Evolutionary conservation across 2,888 invertebrate genomes (phyloP).

Genomic region (Pegoplata infirma): DNA sequence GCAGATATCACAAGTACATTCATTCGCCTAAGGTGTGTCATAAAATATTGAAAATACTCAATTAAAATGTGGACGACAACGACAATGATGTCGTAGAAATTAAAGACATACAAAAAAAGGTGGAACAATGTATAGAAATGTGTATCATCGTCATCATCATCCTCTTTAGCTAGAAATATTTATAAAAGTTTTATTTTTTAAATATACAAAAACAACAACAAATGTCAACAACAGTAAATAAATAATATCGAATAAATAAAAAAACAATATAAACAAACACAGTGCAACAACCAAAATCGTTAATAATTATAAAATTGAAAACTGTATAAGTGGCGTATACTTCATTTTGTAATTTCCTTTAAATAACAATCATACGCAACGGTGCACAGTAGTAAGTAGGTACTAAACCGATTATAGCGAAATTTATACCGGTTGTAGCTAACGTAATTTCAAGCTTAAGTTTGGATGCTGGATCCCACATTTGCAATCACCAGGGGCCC

Average conservation of each 20-base stretch:
- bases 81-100: not conserved
- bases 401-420: too few species aligned
- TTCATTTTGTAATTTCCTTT: too few species aligned
- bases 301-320: not conserved
- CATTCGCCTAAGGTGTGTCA: conserved; percentile 32
- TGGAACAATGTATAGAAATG: conserved; percentile 13
- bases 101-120: conserved; percentile 4
- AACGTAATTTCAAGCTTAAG: too few species aligned
- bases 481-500: too few species aligned
- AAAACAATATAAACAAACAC: not conserved
- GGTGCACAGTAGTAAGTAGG: too few species aligned
- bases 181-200: not conserved
- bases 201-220: conserved; percentile 16
- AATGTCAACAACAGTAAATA: conserved; percentile 37
- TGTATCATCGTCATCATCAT: conserved; percentile 30
- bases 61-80: conserved; percentile 26
- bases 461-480: too few species aligned
- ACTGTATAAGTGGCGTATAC: too few species aligned
- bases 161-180: conserved; percentile 23
- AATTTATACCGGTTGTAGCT: too few species aligned
- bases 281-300: not conserved
- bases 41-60: conserved; percentile 31
- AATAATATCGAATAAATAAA: conserved; percentile 40
- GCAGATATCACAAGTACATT: not conserved
- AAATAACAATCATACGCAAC: too few species aligned